Conservation (phyloP, 2,888 invertebrate genomes). For the Galerucella pusilla region DNA sequence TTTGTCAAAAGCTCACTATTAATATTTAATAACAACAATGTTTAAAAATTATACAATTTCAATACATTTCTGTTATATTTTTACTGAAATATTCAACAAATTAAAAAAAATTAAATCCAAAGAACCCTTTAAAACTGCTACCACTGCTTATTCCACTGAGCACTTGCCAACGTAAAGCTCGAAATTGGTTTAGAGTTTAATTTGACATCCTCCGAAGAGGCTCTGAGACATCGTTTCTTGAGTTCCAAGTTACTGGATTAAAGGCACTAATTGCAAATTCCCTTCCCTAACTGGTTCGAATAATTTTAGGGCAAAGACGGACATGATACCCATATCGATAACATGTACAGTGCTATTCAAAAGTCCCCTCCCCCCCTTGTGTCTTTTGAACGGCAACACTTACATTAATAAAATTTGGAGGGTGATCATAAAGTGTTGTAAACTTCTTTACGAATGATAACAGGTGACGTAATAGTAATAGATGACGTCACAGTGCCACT, state of each 20-base stretch:
- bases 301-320: conserved; percentile 14
- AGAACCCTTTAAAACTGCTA: no score
- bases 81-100: conserved; percentile 1
- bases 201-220: conserved; percentile 33
- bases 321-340: conserved; percentile 7
- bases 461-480: no score
- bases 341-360: not conserved
- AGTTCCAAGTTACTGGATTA: conserved; percentile 58
- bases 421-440: no score
- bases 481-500: no score
- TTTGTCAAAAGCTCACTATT: no score
- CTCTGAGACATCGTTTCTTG: conserved; percentile 49
- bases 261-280: conserved; percentile 60
- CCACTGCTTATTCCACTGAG: not conserved
- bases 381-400: no score
- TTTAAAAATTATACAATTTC: no score
- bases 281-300: conserved; percentile 41
- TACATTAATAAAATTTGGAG: no score
- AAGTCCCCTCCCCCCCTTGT: no score
- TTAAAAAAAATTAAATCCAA: not conserved
- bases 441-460: no score
- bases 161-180: not conserved
- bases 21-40: no score
- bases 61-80: not conserved
- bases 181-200: conserved; percentile 42